Evolutionary conservation across 2,888 invertebrate genomes (phyloP).

Genomic region (Sycophila texana): DNA sequence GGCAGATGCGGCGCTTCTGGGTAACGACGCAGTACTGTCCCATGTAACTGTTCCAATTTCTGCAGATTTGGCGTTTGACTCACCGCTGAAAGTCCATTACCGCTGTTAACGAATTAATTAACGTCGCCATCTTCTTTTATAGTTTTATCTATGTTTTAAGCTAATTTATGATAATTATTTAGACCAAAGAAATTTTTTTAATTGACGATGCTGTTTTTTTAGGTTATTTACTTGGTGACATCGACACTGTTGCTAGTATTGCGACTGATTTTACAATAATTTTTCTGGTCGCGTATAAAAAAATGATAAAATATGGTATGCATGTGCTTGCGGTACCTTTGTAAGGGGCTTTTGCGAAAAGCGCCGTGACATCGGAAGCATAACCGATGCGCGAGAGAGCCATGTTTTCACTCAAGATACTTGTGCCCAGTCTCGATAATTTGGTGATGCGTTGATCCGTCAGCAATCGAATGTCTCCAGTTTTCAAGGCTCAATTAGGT

Average conservation of each 20-base stretch:
- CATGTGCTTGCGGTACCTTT: constrained; percentile 27
- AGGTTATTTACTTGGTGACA: background rate
- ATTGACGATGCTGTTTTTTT: no score
- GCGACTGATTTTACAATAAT: background rate
- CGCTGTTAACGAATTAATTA: no score
- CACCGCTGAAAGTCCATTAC: constrained; percentile 22
- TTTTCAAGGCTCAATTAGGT: no score
- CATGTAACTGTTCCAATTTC: constrained; percentile 67
- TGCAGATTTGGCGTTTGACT: background rate
- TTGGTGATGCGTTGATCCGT: no score
- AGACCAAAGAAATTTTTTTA: no score
- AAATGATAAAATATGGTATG: no score
- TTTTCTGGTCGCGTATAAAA: background rate
- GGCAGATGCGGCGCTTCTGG: constrained; percentile 78
- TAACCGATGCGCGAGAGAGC: constrained; percentile 42
- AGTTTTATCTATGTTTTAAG: no score
- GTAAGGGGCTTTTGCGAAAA: constrained; percentile 31
- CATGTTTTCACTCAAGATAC: constrained; percentile 29
- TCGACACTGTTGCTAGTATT: no score
- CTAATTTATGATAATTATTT: no score
- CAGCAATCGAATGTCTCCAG: no score
- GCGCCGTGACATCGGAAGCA: constrained; percentile 23
- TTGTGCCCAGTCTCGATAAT: background rate
- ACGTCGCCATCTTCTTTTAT: no score
- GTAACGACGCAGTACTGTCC: constrained; percentile 77